Evolutionary conservation across 2,797 vertebrate species (phyloP).

Genomic region (Denticeps clupeoides): DNA sequence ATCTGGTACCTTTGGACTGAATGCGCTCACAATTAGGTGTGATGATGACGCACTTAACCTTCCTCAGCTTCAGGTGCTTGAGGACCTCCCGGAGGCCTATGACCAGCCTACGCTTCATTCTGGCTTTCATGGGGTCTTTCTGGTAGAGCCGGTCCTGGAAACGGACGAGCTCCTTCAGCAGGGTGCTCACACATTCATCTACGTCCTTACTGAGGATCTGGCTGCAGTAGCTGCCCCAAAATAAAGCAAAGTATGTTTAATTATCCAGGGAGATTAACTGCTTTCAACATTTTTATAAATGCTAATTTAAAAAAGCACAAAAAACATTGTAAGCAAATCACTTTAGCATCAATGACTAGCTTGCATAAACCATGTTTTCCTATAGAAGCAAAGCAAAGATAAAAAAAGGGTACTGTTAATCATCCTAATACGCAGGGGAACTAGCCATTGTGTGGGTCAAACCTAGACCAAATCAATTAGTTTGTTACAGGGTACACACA

Average conservation of each 20-base stretch:
- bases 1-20: slow-evolving; percentile 78
- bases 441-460: no score
- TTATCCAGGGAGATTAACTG: not conserved
- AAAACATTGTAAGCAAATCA: no score
- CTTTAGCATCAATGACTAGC: no score
- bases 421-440: no score
- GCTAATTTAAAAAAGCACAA: no score
- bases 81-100: slow-evolving; percentile 92
- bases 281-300: not conserved
- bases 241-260: no score
- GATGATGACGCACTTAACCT: slow-evolving; percentile 89
- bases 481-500: no score
- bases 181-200: slow-evolving; percentile 76
- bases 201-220: slow-evolving; percentile 94
- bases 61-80: slow-evolving; percentile 87
- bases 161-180: slow-evolving; percentile 88
- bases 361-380: no score
- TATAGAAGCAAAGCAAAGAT: no score
- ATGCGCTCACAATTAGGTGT: slow-evolving; percentile 96
- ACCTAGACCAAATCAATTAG: no score
- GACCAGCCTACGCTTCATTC: slow-evolving; percentile 86
- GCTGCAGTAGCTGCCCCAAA: slow-evolving; percentile 79
- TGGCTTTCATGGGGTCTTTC: slow-evolving; percentile 93
- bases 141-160: slow-evolving; percentile 96
- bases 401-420: no score